phyloP scores from a whole-genome alignment of 2,888 invertebrate genomes.

The Macrosiphum euphorbiae region DNA sequence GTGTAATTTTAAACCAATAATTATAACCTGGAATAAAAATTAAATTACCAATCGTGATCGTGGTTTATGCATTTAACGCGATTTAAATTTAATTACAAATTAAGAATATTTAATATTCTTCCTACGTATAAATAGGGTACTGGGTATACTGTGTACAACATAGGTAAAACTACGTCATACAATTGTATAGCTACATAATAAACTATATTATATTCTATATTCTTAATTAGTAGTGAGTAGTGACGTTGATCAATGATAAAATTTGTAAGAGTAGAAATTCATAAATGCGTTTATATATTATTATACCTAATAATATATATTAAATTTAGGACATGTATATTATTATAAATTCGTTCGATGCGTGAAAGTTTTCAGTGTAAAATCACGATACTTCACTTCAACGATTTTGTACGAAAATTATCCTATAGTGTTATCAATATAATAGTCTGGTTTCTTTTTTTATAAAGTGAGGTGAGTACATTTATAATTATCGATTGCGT shows the following conservation, averaged over 20 bases:
- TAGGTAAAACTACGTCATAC: not conserved
- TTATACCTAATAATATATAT: not conserved
- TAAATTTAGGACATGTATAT: not conserved
- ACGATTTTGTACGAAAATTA: conserved; percentile 12
- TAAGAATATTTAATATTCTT: not conserved
- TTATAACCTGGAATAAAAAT: not conserved
- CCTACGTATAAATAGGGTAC: not conserved
- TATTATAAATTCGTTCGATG: not conserved
- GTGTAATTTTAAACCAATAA: not conserved
- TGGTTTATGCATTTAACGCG: not conserved
- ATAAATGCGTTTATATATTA: not conserved
- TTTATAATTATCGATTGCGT: conserved; percentile 5
- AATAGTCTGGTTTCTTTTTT: conserved; percentile 12
- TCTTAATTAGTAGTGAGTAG: not conserved
- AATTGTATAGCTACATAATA: not conserved
- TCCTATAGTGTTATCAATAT: not conserved
- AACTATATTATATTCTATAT: not conserved
- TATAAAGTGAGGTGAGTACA: not conserved
- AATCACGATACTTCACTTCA: conserved; percentile 28
- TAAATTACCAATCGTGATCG: not conserved
- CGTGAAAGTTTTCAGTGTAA: conserved; percentile 41
- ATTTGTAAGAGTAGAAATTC: conserved; percentile 30
- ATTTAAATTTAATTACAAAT: not conserved
- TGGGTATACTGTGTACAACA: not conserved
- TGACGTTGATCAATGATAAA: not conserved